phyloP scores from a whole-genome alignment of 1,140 invertebrate genomes.

The Araneus ventricosus region DNA sequence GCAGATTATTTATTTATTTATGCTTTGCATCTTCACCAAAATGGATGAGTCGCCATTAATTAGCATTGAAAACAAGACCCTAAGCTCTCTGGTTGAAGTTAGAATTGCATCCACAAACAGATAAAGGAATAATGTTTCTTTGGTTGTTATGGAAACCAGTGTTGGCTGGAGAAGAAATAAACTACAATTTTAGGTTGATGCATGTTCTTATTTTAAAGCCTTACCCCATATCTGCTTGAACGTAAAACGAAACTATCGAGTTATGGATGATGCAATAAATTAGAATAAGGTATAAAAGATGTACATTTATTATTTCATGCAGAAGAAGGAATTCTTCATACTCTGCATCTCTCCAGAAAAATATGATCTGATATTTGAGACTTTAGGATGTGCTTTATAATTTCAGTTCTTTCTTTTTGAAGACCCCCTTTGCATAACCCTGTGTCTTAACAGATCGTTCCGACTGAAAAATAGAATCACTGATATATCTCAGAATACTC shows the following conservation, averaged over 20 bases:
- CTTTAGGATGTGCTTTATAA: no score
- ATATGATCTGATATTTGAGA: no score
- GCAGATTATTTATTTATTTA: slow-evolving; percentile 18
- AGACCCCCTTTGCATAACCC: no score
- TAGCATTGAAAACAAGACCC: slow-evolving; percentile 10
- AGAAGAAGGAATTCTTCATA: no score
- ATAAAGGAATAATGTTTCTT: slow-evolving; percentile 3
- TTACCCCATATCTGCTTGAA: neutral
- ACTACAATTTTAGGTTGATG: neutral
- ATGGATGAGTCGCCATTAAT: neutral
- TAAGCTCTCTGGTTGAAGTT: neutral
- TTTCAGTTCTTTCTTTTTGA: no score
- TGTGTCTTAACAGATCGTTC: no score
- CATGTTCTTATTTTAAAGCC: neutral
- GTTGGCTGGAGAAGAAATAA: neutral
- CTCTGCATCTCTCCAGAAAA: no score
- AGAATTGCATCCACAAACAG: neutral
- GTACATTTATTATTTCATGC: neutral
- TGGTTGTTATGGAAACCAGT: neutral
- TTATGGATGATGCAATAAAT: neutral
- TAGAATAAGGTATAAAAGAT: neutral
- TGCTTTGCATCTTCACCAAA: neutral
- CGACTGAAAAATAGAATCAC: no score
- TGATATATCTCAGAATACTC: no score
- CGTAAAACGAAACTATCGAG: neutral